Evolutionary conservation across 1,140 invertebrate genomes (phyloP).

Genomic region (Dendroctonus valens): DNA sequence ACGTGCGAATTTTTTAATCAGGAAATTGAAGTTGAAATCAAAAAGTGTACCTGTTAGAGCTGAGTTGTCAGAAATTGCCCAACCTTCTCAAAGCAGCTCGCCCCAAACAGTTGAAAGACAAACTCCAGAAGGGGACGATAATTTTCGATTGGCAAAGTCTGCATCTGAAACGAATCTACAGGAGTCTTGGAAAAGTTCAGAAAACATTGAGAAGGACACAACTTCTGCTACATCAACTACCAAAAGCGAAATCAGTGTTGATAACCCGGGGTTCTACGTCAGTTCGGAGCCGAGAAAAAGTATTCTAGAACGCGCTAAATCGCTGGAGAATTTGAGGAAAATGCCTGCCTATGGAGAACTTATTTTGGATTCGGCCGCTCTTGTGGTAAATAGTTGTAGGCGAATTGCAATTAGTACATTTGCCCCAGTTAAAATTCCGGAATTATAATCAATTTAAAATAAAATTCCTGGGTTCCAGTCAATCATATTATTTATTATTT

Average conservation of each 20-base stretch:
- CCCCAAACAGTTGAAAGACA: slow-evolving; percentile 33
- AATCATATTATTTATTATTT: no score
- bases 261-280: slow-evolving; percentile 34
- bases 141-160: slow-evolving; percentile 40
- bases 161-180: slow-evolving; percentile 45
- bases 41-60: slow-evolving; percentile 22
- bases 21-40: slow-evolving; percentile 40
- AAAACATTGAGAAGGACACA: slow-evolving; percentile 34
- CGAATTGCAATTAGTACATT: neutral
- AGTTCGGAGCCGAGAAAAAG: slow-evolving; percentile 25
- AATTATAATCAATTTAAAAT: no score
- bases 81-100: slow-evolving; percentile 26
- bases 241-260: slow-evolving; percentile 35
- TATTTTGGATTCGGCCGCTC: slow-evolving; percentile 47
- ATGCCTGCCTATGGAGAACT: slow-evolving; percentile 57
- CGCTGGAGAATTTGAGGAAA: slow-evolving; percentile 44
- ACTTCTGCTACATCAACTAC: slow-evolving; percentile 10
- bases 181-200: slow-evolving; percentile 42
- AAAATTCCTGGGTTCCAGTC: no score
- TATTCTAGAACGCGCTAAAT: slow-evolving; percentile 41
- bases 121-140: slow-evolving; percentile 40
- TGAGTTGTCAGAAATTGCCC: slow-evolving; percentile 17
- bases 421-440: no score
- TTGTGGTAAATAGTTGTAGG: slow-evolving; percentile 15
- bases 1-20: slow-evolving; percentile 36